Evolutionary conservation across 2,797 vertebrate genomes (phyloP).

Genomic region (Channa striata): DNA sequence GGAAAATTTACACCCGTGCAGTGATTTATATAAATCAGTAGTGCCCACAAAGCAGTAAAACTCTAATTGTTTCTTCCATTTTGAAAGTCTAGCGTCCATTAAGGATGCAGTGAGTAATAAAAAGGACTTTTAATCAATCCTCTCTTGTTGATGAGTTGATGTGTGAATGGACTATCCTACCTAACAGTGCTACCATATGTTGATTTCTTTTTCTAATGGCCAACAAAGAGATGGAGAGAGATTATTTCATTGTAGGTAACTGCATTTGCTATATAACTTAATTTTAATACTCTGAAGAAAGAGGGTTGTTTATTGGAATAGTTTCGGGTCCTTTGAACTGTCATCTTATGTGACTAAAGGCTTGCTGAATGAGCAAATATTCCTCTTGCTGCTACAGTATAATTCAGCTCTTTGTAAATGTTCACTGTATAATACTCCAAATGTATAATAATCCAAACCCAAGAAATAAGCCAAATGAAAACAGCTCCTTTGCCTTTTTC

Average conservation of each 20-base stretch:
- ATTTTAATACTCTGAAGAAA: constrained; percentile 13
- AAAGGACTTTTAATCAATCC: constrained; percentile 89
- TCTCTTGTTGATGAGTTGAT: constrained; percentile 86
- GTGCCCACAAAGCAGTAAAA: constrained; percentile 88
- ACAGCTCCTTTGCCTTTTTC: constrained; percentile 5
- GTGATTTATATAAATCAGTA: constrained; percentile 89
- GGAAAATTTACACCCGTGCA: constrained; percentile 86
- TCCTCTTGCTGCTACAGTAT: neutral
- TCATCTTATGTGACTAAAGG: constrained; percentile 25
- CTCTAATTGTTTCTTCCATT: constrained; percentile 89
- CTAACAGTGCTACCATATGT: constrained; percentile 79
- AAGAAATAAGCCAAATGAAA: constrained; percentile 12
- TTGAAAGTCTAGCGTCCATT: constrained; percentile 88
- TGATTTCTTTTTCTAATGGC: constrained; percentile 74
- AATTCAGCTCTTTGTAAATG: neutral
- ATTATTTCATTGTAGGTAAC: constrained; percentile 56
- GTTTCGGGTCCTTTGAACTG: constrained; percentile 4
- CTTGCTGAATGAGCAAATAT: neutral
- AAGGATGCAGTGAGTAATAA: constrained; percentile 87
- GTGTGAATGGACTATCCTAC: constrained; percentile 80
- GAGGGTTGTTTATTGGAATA: constrained; percentile 22
- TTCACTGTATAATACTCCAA: constrained; percentile 10
- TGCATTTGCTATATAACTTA: constrained; percentile 30
- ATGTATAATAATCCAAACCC: neutral
- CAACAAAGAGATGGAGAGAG: constrained; percentile 61